Conservation (phyloP, 2,797 vertebrate genomes). For the Myotis vivesi region DNA sequence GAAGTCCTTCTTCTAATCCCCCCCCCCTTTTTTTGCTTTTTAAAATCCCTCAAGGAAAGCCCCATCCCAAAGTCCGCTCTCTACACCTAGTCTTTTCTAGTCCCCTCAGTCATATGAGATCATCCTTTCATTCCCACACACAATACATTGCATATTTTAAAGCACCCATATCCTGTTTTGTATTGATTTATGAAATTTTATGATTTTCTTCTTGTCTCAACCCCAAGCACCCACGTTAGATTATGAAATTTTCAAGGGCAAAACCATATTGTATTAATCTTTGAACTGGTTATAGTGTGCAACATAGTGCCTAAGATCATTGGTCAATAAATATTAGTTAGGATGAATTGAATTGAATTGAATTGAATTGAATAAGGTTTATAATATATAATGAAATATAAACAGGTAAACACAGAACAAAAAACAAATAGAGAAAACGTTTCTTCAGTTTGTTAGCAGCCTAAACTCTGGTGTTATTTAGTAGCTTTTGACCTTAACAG, state of each 20-base stretch:
- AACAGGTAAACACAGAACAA: not conserved
- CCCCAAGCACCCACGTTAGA: not conserved
- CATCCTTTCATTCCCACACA: not conserved
- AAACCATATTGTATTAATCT: not conserved
- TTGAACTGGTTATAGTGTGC: not conserved
- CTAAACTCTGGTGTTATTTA: not conserved
- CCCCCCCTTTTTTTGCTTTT: not conserved
- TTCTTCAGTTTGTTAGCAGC: not conserved
- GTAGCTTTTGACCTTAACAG: not conserved
- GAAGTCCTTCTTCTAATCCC: not conserved
- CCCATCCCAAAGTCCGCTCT: not conserved
- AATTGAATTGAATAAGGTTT: constrained; percentile 11
- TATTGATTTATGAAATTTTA: not conserved
- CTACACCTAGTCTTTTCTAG: not conserved
- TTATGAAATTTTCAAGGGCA: not conserved
- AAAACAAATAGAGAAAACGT: not conserved
- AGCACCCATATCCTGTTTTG: not conserved
- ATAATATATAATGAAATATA: not conserved
- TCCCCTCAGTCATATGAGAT: not conserved
- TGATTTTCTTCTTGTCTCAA: not conserved
- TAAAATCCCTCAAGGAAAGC: not conserved
- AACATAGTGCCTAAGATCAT: not conserved
- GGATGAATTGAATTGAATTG: not conserved
- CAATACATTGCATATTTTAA: not conserved
- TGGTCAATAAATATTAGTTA: not conserved